Evolutionary conservation across 1,140 invertebrate species (phyloP).

Genomic region (Leptonema lineaticorne): DNA sequence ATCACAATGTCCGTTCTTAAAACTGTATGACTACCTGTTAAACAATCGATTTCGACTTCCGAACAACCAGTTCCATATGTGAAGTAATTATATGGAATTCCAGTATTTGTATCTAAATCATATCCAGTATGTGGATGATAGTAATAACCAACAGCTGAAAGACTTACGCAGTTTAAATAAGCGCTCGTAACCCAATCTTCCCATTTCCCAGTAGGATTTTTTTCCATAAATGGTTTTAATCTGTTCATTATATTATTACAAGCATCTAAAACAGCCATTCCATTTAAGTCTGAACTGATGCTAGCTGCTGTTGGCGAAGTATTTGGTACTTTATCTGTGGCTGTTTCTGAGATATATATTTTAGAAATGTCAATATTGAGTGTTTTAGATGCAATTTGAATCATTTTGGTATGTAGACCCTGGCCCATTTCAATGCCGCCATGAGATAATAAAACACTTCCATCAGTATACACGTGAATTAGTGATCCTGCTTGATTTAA

Average conservation of each 20-base stretch:
- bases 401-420: conserved; percentile 93
- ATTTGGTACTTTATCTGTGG: conserved; percentile 94
- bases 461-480: conserved; percentile 86
- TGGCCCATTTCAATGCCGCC: conserved; percentile 96
- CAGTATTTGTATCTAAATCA: conserved; percentile 69
- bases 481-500: conserved; percentile 90
- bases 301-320: conserved; percentile 93
- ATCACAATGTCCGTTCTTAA: conserved; percentile 91
- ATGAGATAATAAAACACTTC: conserved; percentile 88
- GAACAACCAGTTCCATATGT: conserved; percentile 79
- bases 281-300: conserved; percentile 89
- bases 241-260: conserved; percentile 77
- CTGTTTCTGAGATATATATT: conserved; percentile 86
- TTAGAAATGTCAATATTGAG: conserved; percentile 73
- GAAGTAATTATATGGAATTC: conserved; percentile 77
- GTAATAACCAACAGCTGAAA: conserved; percentile 87
- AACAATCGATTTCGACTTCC: conserved; percentile 85
- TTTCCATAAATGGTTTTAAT: conserved; percentile 73
- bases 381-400: conserved; percentile 78
- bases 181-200: conserved; percentile 82
- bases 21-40: conserved; percentile 86
- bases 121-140: conserved; percentile 77
- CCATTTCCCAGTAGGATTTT: conserved; percentile 79
- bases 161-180: conserved; percentile 76
- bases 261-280: conserved; percentile 89